phyloP scores from a whole-genome alignment of 2,888 invertebrate genomes.

The Dynastes maya region DNA sequence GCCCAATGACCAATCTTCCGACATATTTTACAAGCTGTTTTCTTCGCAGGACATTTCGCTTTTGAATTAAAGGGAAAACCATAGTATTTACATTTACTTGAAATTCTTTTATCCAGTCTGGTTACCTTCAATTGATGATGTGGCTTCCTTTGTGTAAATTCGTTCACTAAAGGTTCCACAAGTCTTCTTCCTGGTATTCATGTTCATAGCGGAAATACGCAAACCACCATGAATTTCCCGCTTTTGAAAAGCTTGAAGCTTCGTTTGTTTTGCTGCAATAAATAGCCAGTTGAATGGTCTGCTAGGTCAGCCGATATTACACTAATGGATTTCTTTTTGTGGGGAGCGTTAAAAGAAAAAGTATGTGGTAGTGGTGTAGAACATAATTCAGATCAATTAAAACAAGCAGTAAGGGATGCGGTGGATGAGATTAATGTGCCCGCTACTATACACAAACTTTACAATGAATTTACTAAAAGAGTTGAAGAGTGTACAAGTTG shows the following conservation, averaged over 20 bases:
- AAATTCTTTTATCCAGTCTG: neutral
- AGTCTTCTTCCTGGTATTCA: neutral
- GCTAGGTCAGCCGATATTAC: too few relatives aligned
- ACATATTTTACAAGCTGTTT: neutral
- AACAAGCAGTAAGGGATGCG: too few relatives aligned
- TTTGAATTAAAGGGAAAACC: neutral
- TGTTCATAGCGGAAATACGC: too few relatives aligned
- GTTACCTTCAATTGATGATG: neutral
- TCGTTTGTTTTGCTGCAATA: neutral
- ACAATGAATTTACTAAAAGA: too few relatives aligned
- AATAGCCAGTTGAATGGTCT: too few relatives aligned
- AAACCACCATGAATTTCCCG: neutral
- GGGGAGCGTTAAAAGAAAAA: too few relatives aligned
- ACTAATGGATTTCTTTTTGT: too few relatives aligned
- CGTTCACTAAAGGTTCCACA: neutral
- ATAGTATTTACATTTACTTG: neutral
- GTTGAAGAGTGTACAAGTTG: too few relatives aligned
- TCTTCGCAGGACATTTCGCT: neutral
- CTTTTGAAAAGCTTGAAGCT: neutral
- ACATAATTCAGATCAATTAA: too few relatives aligned
- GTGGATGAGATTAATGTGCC: too few relatives aligned
- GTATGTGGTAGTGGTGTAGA: too few relatives aligned
- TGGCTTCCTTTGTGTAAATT: neutral
- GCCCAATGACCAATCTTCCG: slow-evolving; percentile 4
- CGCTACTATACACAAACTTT: too few relatives aligned